phyloP scores from a whole-genome alignment of 2,797 vertebrate genomes.

The Megalops cyprinoides region DNA sequence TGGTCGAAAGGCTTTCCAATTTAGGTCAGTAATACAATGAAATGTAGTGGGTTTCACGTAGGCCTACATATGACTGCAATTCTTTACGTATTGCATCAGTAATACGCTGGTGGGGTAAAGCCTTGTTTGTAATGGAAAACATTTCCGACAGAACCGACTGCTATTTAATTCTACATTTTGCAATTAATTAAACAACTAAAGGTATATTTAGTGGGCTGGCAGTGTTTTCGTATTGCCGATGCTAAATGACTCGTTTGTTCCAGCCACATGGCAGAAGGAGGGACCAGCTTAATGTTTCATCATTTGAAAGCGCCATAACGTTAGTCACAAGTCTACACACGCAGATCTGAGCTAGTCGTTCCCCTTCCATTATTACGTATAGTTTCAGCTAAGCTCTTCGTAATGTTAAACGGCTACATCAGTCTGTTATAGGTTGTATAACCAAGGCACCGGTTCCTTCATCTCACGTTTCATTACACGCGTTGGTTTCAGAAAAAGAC shows the following conservation, averaged over 20 bases:
- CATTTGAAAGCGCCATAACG: too few relatives aligned
- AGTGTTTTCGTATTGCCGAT: background rate
- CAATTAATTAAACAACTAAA: too few relatives aligned
- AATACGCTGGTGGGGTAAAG: background rate
- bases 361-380: slow-evolving; percentile 3
- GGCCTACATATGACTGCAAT: background rate
- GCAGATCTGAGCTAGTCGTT: background rate
- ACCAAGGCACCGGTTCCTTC: background rate
- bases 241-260: background rate
- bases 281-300: background rate
- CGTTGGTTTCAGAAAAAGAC: background rate
- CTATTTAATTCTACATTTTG: too few relatives aligned
- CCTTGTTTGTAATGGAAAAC: too few relatives aligned
- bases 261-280: background rate
- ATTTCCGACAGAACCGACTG: too few relatives aligned
- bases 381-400: background rate
- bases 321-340: background rate
- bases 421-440: background rate
- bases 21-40: slow-evolving; percentile 76
- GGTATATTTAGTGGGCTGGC: too few relatives aligned
- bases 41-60: background rate
- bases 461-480: background rate
- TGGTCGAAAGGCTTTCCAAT: slow-evolving; percentile 82
- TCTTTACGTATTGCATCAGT: background rate
- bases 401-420: background rate